Conservation (phyloP, 2,888 invertebrate genomes). For the Stenodema calcarata region DNA sequence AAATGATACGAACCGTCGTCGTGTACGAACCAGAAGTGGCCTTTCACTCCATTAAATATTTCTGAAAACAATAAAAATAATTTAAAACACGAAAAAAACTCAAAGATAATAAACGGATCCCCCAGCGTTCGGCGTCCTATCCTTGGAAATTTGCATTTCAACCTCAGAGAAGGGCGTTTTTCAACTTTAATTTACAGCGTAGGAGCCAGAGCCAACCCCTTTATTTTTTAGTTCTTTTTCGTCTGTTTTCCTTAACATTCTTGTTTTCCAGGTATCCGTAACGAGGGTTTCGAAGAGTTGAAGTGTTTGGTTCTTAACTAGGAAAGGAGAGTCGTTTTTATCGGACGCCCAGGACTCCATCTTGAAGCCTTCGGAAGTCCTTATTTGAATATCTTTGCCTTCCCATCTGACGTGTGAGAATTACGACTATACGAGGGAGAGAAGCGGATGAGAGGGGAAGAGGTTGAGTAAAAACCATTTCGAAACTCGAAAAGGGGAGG, state of each 20-base stretch:
- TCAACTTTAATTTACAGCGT: background rate
- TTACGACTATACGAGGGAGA: background rate
- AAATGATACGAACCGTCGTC: too few relatives aligned
- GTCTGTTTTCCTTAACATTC: background rate
- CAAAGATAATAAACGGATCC: background rate
- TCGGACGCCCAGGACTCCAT: background rate
- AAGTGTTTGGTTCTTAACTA: background rate
- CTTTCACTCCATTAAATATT: background rate
- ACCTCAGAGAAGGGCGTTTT: background rate
- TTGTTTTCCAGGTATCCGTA: background rate
- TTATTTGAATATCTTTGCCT: slow-evolving; percentile 15
- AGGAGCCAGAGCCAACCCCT: background rate
- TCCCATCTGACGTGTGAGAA: background rate
- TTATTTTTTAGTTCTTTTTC: background rate
- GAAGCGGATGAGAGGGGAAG: background rate
- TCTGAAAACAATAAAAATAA: background rate
- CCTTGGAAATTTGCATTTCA: background rate
- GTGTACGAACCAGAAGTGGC: background rate
- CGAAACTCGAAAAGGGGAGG: background rate
- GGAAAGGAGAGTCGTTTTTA: background rate
- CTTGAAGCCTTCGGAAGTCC: background rate
- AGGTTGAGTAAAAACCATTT: background rate
- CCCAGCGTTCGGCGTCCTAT: background rate
- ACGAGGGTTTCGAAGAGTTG: background rate
- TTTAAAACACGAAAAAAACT: background rate